phyloP scores from a whole-genome alignment of 2,888 invertebrate genomes.

The Ceriagrion tenellum region DNA sequence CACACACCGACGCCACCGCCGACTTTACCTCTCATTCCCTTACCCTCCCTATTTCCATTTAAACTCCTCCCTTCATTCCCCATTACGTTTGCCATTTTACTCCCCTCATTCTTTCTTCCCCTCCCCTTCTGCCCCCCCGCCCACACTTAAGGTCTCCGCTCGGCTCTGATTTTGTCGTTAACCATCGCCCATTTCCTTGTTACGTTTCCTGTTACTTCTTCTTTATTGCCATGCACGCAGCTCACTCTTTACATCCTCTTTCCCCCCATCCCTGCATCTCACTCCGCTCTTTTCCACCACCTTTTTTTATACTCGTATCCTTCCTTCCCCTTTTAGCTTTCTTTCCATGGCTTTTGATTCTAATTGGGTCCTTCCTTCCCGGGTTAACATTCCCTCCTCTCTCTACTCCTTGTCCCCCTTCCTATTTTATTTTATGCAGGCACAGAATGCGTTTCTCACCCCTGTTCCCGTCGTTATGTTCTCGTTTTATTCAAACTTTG shows the following conservation, averaged over 20 bases:
- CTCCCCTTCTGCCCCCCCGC: not conserved
- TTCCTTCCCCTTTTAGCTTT: not conserved
- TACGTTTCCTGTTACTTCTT: slow-evolving; percentile 33
- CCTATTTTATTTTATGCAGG: not conserved
- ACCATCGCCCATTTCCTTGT: slow-evolving; percentile 36
- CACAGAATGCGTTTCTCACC: not conserved
- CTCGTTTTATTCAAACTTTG: not conserved
- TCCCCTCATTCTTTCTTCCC: not conserved
- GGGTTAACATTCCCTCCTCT: not conserved
- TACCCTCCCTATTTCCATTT: slow-evolving; percentile 15
- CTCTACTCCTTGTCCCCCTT: not conserved
- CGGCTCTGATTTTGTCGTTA: slow-evolving; percentile 28
- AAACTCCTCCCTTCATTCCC: slow-evolving; percentile 23
- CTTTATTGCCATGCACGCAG: not conserved
- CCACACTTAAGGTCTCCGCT: not conserved
- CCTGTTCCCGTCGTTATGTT: not conserved
- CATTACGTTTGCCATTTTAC: not conserved
- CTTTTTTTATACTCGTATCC: not conserved
- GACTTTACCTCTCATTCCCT: not conserved
- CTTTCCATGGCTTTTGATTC: not conserved
- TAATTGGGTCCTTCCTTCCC: slow-evolving; percentile 10
- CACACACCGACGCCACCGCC: no score
- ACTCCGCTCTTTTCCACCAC: not conserved
- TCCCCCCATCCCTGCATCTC: not conserved
- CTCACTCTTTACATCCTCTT: not conserved